Percentiles rank a stretch among this genome's conserved stretches.
phyloP scores from a whole-genome alignment of 1,140 invertebrate genomes.

The Nephotettix cincticeps region DNA sequence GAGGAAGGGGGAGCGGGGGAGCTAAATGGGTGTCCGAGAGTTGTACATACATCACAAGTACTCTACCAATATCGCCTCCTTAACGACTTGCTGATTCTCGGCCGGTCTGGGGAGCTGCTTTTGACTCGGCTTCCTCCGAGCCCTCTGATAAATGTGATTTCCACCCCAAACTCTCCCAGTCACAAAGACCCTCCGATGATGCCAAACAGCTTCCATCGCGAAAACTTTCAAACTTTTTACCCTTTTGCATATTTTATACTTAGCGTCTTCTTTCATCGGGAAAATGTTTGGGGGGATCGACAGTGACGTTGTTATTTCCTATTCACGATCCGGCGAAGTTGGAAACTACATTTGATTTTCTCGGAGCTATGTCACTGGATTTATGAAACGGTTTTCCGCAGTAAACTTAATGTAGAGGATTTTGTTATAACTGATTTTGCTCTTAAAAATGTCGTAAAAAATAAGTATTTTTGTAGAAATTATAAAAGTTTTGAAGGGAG shows the following conservation, averaged over 20 bases:
- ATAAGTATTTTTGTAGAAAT: too few species aligned
- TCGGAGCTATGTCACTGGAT: too few species aligned
- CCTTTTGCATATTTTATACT: conserved; percentile 21
- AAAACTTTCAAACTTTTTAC: conserved; percentile 19
- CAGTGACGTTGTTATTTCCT: too few species aligned
- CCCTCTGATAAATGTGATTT: conserved; percentile 15
- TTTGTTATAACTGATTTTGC: too few species aligned
- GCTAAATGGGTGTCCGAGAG: background rate
- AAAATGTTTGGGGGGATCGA: background rate
- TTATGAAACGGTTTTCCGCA: too few species aligned
- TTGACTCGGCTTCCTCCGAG: conserved; percentile 1
- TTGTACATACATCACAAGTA: background rate
- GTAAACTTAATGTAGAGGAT: too few species aligned
- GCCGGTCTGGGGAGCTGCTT: background rate
- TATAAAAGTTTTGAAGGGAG: too few species aligned
- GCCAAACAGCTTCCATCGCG: conserved; percentile 10
- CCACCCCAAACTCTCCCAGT: background rate
- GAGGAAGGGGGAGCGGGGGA: background rate
- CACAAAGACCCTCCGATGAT: conserved; percentile 6
- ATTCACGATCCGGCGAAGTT: too few species aligned
- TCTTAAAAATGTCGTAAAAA: too few species aligned
- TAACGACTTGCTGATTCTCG: conserved; percentile 14
- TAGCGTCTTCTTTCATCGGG: conserved; percentile 1
- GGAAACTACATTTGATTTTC: too few species aligned
- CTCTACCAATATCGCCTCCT: background rate